Base-by-base conservation (phyloP, 2,888 invertebrate genomes). In the Callyntrura sp. region DNA sequence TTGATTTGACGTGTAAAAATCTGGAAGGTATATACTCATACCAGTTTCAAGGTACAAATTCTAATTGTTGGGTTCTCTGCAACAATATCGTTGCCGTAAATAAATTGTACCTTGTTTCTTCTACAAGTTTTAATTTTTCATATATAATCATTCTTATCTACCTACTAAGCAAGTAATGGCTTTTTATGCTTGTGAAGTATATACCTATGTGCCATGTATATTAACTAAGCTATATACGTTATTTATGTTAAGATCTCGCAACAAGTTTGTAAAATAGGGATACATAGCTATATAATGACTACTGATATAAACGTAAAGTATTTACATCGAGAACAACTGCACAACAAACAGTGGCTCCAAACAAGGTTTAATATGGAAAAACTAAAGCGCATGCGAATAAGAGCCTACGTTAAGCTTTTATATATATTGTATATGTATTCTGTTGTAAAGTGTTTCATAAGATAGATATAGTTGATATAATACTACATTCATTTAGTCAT, bases 381-480 rank as follows among this genome's bases (percentile, higher is more conserved):
- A 68, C 28, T 35, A 68, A 68, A 68, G 35, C 65, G 35, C 65
- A 68, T 68, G 35, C 65, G 28, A 68, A 68, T 6, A 68, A 35
- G 65, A 68, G 28, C 28, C 65, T 35, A 35, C n/a, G 28, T 68
- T 0, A 70, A 70, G 70, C 70, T 43, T 68, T 68, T n/a, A n/a
- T n/a, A n/a, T n/a, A 25, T 6, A 62, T 8, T 25, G 11, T 51
- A 11, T 35, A 6, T 35, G n/a, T n/a, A n/a, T n/a, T n/a, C n/a
- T n/a, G n/a, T n/a, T n/a, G n/a, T n/a, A n/a, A 51, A 9, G 51
- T 51, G 9, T n/a, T 35, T 35, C 11, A 51, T 51, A 51, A n/a
- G 4, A 14, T 51, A 2, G 11, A 6, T 51, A 14, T 51, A 2
- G 11, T 51, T 51, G 11, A n/a, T 14, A 51, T 51, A 51, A 14